phyloP scores from a whole-genome alignment of 2,797 vertebrate genomes.

The Pitangus sulphuratus region DNA sequence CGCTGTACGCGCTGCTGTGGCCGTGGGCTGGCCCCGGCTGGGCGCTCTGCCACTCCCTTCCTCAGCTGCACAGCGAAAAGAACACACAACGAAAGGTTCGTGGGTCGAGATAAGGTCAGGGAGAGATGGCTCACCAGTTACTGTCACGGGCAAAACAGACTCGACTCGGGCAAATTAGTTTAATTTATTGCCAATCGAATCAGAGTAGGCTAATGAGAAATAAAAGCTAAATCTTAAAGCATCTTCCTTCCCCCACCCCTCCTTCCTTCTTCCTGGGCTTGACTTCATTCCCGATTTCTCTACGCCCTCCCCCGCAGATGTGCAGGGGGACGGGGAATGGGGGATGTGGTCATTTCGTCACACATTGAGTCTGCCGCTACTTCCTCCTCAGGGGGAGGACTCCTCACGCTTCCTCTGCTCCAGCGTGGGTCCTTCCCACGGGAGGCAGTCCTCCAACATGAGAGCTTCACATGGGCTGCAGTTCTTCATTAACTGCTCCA shows the following conservation, averaged over 20 bases:
- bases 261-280: background rate
- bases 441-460: background rate
- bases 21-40: background rate
- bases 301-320: rapidly evolving
- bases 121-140: background rate
- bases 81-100: background rate
- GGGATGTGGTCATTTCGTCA: background rate
- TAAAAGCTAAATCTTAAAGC: background rate
- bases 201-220: background rate
- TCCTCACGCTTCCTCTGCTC: background rate
- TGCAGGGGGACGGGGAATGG: background rate
- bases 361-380: background rate
- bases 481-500: background rate
- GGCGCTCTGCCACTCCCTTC: background rate
- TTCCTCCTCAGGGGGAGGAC: background rate
- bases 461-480: background rate
- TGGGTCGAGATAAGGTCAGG: background rate
- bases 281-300: background rate
- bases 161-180: background rate
- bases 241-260: background rate
- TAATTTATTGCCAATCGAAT: background rate
- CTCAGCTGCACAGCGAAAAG: background rate
- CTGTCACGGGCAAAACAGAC: background rate
- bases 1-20: background rate
- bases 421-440: rapidly evolving